These are phyloP conservation scores for Vanessa tameamea DNA, from an alignment of 1,140 invertebrate genomes.

Conservation along the genomic window DNA sequence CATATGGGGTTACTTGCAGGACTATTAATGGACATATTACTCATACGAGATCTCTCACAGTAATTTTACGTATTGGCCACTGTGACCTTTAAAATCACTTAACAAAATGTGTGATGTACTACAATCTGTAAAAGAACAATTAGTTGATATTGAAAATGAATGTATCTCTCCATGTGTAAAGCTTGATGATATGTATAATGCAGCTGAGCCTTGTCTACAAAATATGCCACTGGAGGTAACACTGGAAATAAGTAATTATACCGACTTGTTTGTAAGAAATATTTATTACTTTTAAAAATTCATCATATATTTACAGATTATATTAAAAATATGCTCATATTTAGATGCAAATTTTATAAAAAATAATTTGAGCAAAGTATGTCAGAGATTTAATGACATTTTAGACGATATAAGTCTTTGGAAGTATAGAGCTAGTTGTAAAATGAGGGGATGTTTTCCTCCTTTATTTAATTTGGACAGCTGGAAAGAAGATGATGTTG, in stretches of 20 bases:
- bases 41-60: slow-evolving; percentile 25
- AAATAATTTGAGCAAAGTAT: slow-evolving; percentile 69
- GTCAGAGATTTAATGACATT: slow-evolving; percentile 72
- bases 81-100: slow-evolving; percentile 10
- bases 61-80: slow-evolving; percentile 13
- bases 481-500: slow-evolving; percentile 52
- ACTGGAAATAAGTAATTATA: neutral
- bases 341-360: slow-evolving; percentile 71
- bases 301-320: slow-evolving; percentile 62
- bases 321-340: slow-evolving; percentile 77
- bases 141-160: slow-evolving; percentile 55
- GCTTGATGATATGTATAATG: slow-evolving; percentile 38
- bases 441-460: slow-evolving; percentile 63
- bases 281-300: slow-evolving; percentile 14
- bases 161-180: slow-evolving; percentile 32
- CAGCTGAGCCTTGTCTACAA: slow-evolving; percentile 48
- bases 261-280: slow-evolving; percentile 16
- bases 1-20: slow-evolving; percentile 38
- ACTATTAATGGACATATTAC: slow-evolving; percentile 29
- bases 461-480: slow-evolving; percentile 61
- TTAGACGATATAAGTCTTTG: slow-evolving; percentile 72
- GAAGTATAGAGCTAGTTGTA: slow-evolving; percentile 72
- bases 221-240: slow-evolving; percentile 70
- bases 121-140: slow-evolving; percentile 52
- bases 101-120: slow-evolving; percentile 64